Conservation (phyloP, 2,888 invertebrate species). For the Lymantria dispar region DNA sequence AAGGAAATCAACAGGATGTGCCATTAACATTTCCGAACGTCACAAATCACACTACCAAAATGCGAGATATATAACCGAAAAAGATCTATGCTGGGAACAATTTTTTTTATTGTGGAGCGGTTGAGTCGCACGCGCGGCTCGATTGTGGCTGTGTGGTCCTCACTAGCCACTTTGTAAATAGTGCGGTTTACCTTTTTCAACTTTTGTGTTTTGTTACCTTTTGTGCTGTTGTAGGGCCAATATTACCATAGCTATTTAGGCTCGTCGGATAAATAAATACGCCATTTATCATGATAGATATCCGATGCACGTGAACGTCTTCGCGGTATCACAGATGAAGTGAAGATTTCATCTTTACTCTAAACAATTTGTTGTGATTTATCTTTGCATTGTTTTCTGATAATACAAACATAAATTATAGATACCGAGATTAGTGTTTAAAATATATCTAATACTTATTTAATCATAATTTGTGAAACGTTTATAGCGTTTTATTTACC, state of each 20-base stretch:
- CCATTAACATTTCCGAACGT: constrained; percentile 79
- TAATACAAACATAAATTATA: constrained; percentile 14
- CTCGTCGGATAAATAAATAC: constrained; percentile 82
- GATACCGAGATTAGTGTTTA: too few relatives aligned
- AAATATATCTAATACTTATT: too few relatives aligned
- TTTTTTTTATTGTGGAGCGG: constrained; percentile 71
- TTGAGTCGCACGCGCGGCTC: constrained; percentile 80
- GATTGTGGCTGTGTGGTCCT: constrained; percentile 82
- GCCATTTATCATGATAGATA: constrained; percentile 82
- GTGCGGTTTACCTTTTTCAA: constrained; percentile 83
- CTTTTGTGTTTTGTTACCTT: constrained; percentile 83
- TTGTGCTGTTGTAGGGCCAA: constrained; percentile 82
- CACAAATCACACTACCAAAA: constrained; percentile 82
- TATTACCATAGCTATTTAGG: constrained; percentile 83
- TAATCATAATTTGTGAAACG: too few relatives aligned
- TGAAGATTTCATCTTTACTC: constrained; percentile 69
- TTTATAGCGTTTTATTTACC: too few relatives aligned
- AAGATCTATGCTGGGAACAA: constrained; percentile 77
- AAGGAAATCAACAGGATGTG: constrained; percentile 66
- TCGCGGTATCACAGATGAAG: constrained; percentile 66
- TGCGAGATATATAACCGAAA: constrained; percentile 80
- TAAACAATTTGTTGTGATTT: constrained; percentile 65
- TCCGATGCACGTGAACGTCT: constrained; percentile 75
- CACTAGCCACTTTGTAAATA: constrained; percentile 83
- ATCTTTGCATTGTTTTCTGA: constrained; percentile 62